Evolutionary conservation across 2,113 vertebrate genomes (phyloP).

Genomic region (Anguilla japonica): DNA sequence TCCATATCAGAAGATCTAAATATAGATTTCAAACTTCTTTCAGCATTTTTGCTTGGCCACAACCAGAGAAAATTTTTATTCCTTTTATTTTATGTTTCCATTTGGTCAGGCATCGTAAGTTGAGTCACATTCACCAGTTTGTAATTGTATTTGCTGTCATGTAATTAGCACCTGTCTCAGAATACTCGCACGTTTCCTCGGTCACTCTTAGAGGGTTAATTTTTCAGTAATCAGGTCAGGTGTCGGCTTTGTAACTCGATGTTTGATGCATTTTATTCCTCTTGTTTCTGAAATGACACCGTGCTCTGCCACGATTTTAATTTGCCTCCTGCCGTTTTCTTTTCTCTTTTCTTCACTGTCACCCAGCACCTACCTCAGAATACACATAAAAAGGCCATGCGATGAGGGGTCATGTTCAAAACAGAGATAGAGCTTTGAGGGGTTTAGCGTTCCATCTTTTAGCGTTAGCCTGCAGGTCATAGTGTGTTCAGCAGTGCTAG

Average conservation of each 20-base stretch:
- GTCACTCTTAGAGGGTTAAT: neutral
- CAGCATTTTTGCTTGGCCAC: neutral
- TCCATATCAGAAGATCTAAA: neutral
- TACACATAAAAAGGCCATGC: neutral
- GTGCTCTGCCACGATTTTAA: neutral
- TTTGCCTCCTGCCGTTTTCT: neutral
- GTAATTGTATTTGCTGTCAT: neutral
- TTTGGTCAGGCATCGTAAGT: neutral
- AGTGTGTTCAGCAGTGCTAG: neutral
- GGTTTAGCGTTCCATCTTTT: conserved; percentile 4
- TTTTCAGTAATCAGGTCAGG: conserved; percentile 7
- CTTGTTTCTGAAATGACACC: neutral
- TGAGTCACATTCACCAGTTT: neutral
- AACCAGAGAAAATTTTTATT: neutral
- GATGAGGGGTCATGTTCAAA: neutral
- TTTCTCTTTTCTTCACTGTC: neutral
- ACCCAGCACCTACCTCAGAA: neutral
- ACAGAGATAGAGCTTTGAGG: neutral
- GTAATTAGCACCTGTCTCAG: neutral
- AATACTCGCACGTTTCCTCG: neutral
- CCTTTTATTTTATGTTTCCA: neutral
- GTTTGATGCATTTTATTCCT: neutral
- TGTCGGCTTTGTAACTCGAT: neutral
- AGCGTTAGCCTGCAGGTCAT: neutral
- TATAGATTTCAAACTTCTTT: neutral